A percentile compares a stretch with the other conserved stretches of the same genome.
Conservation (phyloP, 2,888 invertebrate species). For the Mactromeris polynyma region DNA sequence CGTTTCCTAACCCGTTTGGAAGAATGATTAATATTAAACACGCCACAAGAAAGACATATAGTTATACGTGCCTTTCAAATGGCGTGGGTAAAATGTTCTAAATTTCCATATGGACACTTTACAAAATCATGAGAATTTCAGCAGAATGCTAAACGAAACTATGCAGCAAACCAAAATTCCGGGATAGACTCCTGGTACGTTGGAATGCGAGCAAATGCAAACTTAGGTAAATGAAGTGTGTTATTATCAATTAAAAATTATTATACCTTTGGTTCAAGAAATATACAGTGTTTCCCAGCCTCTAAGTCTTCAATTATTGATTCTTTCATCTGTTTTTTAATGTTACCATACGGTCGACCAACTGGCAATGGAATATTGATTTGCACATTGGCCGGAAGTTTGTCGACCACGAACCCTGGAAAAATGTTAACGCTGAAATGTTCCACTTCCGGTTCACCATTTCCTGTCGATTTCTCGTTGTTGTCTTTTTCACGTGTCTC, state of each 20-base stretch:
- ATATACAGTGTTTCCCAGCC: slow-evolving; percentile 63
- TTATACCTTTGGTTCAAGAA: slow-evolving; percentile 65
- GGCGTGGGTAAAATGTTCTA: no score
- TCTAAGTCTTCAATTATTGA: slow-evolving; percentile 60
- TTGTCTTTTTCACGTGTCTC: background rate
- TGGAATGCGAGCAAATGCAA: no score
- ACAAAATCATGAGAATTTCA: no score
- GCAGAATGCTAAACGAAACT: no score
- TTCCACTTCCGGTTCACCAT: slow-evolving; percentile 30
- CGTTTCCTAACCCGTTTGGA: no score
- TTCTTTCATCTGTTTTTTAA: slow-evolving; percentile 57
- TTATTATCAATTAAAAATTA: slow-evolving; percentile 8
- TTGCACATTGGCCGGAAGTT: slow-evolving; percentile 61
- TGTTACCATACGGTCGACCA: slow-evolving; percentile 60
- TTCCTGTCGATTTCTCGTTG: background rate
- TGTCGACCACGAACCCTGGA: slow-evolving; percentile 65
- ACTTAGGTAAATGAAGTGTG: no score
- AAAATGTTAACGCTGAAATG: slow-evolving; percentile 66
- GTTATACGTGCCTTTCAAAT: no score
- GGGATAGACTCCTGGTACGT: no score
- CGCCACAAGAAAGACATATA: no score
- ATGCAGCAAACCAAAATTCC: no score
- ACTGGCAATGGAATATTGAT: slow-evolving; percentile 67
- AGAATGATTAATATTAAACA: no score
- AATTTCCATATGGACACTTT: no score